Evolutionary conservation across 2,888 invertebrate species (phyloP), one percentile per base, ranked within the genome.

Genomic region (Syrista parreyssii): DNA sequence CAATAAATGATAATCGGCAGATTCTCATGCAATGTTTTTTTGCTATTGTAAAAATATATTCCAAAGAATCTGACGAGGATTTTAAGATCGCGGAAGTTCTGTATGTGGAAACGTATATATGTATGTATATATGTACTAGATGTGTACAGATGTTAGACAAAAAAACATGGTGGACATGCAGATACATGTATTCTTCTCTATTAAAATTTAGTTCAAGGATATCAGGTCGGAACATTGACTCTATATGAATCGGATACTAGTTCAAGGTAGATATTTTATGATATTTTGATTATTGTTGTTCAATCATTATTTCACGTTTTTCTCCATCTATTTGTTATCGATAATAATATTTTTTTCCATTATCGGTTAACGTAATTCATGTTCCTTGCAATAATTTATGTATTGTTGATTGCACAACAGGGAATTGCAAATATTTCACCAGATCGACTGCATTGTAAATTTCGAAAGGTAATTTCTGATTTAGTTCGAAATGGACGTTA

Each of bases 131-230:
- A 4, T 34, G 9, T 34, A 9, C 34, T 34, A 2, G 55, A 9
- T 55, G 55, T 55, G 55, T 23, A 6, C 0, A 55, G 6, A 23
- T 9, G 23, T 9, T 23, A 23, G 23, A 55, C 9, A 55, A 23
- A 23, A 55, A 40, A 23, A 9, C 3, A 55, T 55, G 55, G 23
- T 23, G 9, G 55, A 23, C 23, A 23, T 15, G 55, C 55, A 55
- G 55, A 55, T 55, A 23, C 55, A 9, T 68, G 36, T 15, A 35
- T 35, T 55, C 33, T 30, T 32, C 68, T 71, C 34, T 71, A 32
- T 33, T 74, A 68, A 79, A 82, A 82, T 79, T 55, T 81, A 75
- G 84, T 82, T 81, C 83, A 82, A 79, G 84, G 84, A 76, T 80
- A 77, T 75, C 83, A 75, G 80, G 80, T 82, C 78, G 72, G 81